Evolutionary conservation across 1,140 invertebrate genomes (phyloP).

Genomic region (Euwallacea similis): DNA sequence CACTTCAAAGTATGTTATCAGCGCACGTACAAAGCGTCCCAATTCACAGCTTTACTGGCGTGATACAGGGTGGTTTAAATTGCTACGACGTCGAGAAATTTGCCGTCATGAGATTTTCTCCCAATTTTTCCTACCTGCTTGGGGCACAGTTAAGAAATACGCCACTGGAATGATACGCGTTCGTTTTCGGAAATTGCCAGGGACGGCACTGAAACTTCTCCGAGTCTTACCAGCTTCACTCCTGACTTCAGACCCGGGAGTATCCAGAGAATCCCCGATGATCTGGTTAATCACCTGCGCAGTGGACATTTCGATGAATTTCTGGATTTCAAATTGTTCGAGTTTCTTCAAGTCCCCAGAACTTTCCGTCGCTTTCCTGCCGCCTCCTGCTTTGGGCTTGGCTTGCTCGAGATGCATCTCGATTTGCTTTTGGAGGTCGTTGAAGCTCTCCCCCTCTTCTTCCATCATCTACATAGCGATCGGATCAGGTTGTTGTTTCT

Average conservation of each 20-base stretch:
- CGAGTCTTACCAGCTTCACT: constrained; percentile 35
- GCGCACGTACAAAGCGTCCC: no score
- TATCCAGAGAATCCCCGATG: constrained; percentile 36
- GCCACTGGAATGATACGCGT: no score
- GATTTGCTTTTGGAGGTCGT: constrained; percentile 73
- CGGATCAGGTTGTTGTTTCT: no score
- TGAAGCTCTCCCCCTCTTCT: constrained; percentile 67
- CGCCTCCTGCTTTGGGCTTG: constrained; percentile 2
- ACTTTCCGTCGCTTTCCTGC: not conserved
- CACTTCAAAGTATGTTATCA: no score
- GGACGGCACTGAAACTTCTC: not conserved
- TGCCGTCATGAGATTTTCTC: no score
- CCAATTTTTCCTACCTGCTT: no score
- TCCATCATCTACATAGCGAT: constrained; percentile 57
- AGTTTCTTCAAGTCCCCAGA: constrained; percentile 1
- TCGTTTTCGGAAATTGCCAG: no score
- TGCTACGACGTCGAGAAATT: no score
- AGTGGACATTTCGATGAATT: constrained; percentile 63
- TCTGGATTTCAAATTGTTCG: constrained; percentile 41
- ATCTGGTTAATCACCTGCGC: constrained; percentile 56
- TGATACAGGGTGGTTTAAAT: no score
- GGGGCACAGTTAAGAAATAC: no score
- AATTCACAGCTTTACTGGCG: no score
- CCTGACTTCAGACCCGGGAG: constrained; percentile 18
- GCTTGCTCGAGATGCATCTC: constrained; percentile 68